Conservation (phyloP, 2,113 vertebrate genomes). For the Labeo catla region DNA sequence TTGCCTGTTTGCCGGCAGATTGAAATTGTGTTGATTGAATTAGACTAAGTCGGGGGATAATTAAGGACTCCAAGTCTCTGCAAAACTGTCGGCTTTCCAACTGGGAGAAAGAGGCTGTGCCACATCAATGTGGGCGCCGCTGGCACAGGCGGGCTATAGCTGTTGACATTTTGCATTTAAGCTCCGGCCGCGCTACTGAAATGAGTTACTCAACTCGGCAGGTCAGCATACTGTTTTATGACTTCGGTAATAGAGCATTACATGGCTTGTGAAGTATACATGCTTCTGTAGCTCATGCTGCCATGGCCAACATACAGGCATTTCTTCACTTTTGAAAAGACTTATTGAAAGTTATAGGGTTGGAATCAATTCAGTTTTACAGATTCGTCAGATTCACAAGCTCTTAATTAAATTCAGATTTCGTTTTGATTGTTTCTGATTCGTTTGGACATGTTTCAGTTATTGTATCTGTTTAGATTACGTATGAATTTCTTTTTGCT, state of each 20-base stretch:
- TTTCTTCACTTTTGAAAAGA: background rate
- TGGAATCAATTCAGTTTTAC: background rate
- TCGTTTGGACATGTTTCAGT: background rate
- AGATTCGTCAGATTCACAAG: background rate
- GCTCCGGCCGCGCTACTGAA: conserved; percentile 63
- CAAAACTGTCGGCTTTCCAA: conserved; percentile 79
- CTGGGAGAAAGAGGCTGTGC: conserved; percentile 76
- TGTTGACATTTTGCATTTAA: conserved; percentile 74
- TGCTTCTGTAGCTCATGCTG: background rate
- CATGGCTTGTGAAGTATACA: background rate
- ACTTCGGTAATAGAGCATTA: conserved; percentile 1
- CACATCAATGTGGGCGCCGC: conserved; percentile 76
- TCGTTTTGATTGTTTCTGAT: background rate
- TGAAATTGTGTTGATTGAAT: conserved; percentile 81
- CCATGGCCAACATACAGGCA: background rate
- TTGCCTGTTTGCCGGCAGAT: conserved; percentile 76
- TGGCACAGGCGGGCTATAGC: conserved; percentile 72
- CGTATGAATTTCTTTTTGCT: background rate
- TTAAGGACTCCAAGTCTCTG: conserved; percentile 79
- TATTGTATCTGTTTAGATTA: background rate
- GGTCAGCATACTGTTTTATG: conserved; percentile 4
- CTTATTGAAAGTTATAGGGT: background rate
- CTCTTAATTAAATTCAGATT: no score
- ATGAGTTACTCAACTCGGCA: conserved; percentile 69
- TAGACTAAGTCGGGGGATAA: conserved; percentile 82